A percentile compares a stretch with the other conserved stretches of the same genome.
Evolutionary conservation across 2,888 invertebrate species (phyloP).

Genomic region (Drosophila nigricruria): DNA sequence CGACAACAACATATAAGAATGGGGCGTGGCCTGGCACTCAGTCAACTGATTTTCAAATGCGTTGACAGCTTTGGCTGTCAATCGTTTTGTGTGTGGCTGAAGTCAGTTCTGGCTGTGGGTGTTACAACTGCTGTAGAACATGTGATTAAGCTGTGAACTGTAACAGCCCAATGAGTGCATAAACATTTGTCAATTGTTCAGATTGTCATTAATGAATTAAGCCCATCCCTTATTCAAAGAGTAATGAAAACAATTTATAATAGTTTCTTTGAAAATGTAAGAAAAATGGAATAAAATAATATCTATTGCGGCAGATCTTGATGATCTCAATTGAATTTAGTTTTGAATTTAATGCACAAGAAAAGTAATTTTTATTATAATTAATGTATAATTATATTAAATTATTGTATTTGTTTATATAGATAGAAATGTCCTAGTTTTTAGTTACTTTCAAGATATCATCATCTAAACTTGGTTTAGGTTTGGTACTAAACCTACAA

Average conservation of each 20-base stretch:
- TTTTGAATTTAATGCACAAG: too few relatives aligned
- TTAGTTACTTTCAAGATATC: too few relatives aligned
- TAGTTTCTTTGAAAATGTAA: too few relatives aligned
- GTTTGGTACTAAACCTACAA: too few relatives aligned
- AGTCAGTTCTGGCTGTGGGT: slow-evolving; percentile 45
- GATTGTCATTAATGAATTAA: neutral
- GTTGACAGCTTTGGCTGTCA: slow-evolving; percentile 74
- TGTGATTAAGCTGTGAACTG: slow-evolving; percentile 67
- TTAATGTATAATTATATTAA: too few relatives aligned
- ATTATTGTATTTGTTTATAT: too few relatives aligned
- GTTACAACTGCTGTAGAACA: slow-evolving; percentile 53
- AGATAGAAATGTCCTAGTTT: too few relatives aligned
- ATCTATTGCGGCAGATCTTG: too few relatives aligned
- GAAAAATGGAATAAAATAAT: too few relatives aligned
- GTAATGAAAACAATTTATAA: neutral
- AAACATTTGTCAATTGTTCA: slow-evolving; percentile 35
- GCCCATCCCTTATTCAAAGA: slow-evolving; percentile 18
- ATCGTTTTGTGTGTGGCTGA: slow-evolving; percentile 67
- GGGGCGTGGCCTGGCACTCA: slow-evolving; percentile 62
- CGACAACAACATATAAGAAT: slow-evolving; percentile 5
- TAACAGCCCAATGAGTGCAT: slow-evolving; percentile 32
- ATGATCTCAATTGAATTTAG: neutral
- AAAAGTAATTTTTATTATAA: too few relatives aligned
- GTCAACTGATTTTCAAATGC: slow-evolving; percentile 71
- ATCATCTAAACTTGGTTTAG: too few relatives aligned